Evolutionary conservation across 1,140 invertebrate species (phyloP).

Genomic region (honey bee (Apis mellifera)): Amel_HAv3.1 CM009934.2:7457501-7458000

Average conservation of each 20-base stretch:
- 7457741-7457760: slow-evolving; percentile 19
- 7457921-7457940: not conserved
- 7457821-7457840: not conserved
- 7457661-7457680: not conserved
- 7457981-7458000: no score
- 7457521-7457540: not conserved
- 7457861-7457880: not conserved
- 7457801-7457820: not conserved
- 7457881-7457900: not conserved
- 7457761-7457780: slow-evolving; percentile 12
- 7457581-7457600: slow-evolving; percentile 10
- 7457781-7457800: slow-evolving; percentile 10
- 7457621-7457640: not conserved
- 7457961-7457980: no score
- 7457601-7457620: slow-evolving; percentile 1
- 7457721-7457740: not conserved
- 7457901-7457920: no score
- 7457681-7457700: not conserved
- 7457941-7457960: not conserved
- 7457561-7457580: slow-evolving; percentile 10
- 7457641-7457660: not conserved
- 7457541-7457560: slow-evolving; percentile 14
- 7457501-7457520: slow-evolving; percentile 15
- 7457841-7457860: not conserved
- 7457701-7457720: not conserved